A percentile compares a stretch with the other conserved stretches of the same genome.
Conservation (phyloP, 2,888 invertebrate genomes). For the Tiliacea aurago region DNA sequence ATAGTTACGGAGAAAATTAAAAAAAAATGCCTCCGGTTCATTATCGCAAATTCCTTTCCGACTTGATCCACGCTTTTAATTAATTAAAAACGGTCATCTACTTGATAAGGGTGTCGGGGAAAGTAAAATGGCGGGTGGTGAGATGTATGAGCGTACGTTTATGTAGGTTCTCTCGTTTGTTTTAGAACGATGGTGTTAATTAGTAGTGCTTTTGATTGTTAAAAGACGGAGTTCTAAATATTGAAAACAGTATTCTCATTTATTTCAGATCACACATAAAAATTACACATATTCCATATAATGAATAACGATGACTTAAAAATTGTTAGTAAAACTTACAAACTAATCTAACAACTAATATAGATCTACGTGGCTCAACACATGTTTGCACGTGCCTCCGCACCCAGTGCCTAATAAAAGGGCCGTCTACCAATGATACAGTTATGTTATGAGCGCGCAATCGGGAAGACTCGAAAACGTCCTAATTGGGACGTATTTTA, state of each 20-base stretch:
- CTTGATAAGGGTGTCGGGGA: conserved; percentile 52
- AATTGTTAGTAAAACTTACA: too few species aligned
- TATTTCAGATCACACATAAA: too few species aligned
- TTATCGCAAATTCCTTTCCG: conserved; percentile 73
- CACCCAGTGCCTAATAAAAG: too few species aligned
- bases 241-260: not conserved
- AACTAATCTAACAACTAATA: too few species aligned
- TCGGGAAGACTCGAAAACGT: too few species aligned
- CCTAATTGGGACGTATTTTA: too few species aligned
- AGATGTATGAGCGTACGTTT: conserved; percentile 42
- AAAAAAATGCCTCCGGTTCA: conserved; percentile 71
- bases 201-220: conserved; percentile 21
- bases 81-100: conserved; percentile 72
- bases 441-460: too few species aligned
- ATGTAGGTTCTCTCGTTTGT: conserved; percentile 14
- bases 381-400: too few species aligned
- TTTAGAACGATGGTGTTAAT: conserved; percentile 24
- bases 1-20: conserved; percentile 62
- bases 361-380: too few species aligned
- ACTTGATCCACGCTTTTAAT: conserved; percentile 73
- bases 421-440: too few species aligned
- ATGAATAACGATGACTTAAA: not conserved
- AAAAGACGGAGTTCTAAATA: not conserved
- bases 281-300: too few species aligned
- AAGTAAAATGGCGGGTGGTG: conserved; percentile 52